Conservation (phyloP, 2,797 vertebrate species). For the Euthynnus affinis region DNA sequence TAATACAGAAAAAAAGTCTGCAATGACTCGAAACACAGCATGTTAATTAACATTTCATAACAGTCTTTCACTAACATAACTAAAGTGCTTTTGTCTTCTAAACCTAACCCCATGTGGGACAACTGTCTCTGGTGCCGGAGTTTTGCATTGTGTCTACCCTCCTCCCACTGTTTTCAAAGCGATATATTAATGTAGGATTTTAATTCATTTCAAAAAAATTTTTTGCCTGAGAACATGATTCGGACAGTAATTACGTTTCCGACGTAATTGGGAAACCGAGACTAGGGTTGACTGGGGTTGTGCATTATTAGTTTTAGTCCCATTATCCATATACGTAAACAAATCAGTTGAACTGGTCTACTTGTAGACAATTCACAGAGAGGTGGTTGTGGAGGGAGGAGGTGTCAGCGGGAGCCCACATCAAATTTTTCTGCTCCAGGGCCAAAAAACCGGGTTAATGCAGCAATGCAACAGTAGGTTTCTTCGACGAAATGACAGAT, state of each 20-base stretch:
- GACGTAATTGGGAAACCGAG: background rate
- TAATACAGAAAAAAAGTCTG: too few species aligned
- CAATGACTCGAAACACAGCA: too few species aligned
- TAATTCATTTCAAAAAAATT: background rate
- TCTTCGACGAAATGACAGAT: background rate
- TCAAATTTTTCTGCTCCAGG: background rate
- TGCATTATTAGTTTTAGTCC: too few species aligned
- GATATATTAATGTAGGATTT: too few species aligned
- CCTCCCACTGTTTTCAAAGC: background rate
- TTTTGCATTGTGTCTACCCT: too few species aligned
- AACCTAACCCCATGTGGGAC: background rate
- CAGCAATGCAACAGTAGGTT: too few species aligned
- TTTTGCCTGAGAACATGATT: background rate
- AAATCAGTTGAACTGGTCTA: too few species aligned
- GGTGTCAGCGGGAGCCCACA: too few species aligned
- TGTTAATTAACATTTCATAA: too few species aligned
- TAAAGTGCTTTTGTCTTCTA: background rate
- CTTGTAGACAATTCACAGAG: background rate
- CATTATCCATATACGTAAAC: too few species aligned
- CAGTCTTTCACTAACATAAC: background rate
- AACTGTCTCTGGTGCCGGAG: too few species aligned
- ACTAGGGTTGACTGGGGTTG: too few species aligned
- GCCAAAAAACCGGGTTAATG: background rate
- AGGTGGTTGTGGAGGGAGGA: background rate
- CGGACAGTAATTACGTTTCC: background rate